phyloP scores from a whole-genome alignment of 2,888 invertebrate species.

The Oscheius sp. region DNA sequence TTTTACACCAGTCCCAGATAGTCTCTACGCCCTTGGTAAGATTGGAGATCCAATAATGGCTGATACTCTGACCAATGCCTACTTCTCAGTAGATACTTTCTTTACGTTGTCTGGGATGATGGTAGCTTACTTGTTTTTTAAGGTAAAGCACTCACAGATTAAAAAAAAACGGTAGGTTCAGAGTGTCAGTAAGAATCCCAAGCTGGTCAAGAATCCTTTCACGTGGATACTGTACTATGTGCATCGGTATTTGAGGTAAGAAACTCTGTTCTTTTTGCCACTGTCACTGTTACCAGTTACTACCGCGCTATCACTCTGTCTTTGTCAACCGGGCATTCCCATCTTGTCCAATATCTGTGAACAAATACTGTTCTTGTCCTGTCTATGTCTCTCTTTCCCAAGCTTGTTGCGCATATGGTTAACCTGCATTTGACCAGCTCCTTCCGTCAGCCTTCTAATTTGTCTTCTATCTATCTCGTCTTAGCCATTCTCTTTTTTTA shows the following conservation, averaged over 20 bases:
- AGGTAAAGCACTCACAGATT: neutral
- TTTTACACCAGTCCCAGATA: neutral
- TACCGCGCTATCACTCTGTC: no score
- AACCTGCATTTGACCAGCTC: no score
- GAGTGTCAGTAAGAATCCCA: slow-evolving; percentile 2
- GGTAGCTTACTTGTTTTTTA: slow-evolving; percentile 24
- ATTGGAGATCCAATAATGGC: neutral
- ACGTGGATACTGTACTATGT: slow-evolving; percentile 24
- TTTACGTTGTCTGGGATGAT: slow-evolving; percentile 20
- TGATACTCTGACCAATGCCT: neutral
- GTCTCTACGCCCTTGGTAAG: neutral
- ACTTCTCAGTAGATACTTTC: slow-evolving; percentile 19
- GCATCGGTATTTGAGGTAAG: slow-evolving; percentile 14
- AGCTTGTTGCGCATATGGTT: no score
- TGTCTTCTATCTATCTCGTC: no score
- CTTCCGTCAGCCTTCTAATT: no score
- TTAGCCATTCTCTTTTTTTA: no score
- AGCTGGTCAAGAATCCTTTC: neutral
- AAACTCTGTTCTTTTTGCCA: neutral
- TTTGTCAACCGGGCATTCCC: no score
- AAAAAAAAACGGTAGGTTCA: neutral
- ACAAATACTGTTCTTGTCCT: no score
- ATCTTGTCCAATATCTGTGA: no score
- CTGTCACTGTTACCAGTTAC: neutral
- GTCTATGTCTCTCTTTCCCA: no score